Percentiles rank a stretch among this genome's conserved stretches.
These are phyloP conservation scores for Andrena praecox DNA, from an alignment of 2,888 invertebrate genomes.

Conservation along the genomic window DNA sequence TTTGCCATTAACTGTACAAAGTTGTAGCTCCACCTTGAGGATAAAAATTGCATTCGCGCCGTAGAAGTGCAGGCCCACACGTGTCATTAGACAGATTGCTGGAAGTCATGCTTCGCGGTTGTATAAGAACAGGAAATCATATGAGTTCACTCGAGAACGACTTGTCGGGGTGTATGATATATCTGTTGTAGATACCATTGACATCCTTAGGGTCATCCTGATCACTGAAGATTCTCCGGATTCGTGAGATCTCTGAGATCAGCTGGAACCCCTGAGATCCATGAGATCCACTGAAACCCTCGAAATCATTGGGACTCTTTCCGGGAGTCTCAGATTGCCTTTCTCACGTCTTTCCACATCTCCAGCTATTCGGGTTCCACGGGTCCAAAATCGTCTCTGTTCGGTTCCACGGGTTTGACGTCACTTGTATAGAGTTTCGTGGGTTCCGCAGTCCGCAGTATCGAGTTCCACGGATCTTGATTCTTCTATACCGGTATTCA, in stretches of 20 bases:
- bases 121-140: not conserved
- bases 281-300: not conserved
- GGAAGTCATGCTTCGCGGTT: not conserved
- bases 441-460: no score
- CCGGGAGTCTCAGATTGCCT: not conserved
- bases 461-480: no score
- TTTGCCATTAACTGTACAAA: constrained; percentile 2
- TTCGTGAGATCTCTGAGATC: not conserved
- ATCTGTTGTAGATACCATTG: not conserved
- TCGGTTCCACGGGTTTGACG: not conserved
- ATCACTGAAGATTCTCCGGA: not conserved
- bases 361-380: not conserved
- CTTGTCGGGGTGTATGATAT: not conserved
- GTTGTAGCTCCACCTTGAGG: not conserved
- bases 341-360: not conserved
- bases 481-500: no score
- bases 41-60: constrained; percentile 1
- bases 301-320: not conserved
- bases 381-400: not conserved
- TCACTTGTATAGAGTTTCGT: not conserved
- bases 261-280: not conserved
- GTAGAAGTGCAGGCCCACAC: not conserved
- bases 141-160: not conserved
- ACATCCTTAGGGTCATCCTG: not conserved
- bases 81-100: not conserved